Evolutionary conservation across 2,113 vertebrate genomes (phyloP).

Genomic region (Ornithorhynchus anatinus): DNA sequence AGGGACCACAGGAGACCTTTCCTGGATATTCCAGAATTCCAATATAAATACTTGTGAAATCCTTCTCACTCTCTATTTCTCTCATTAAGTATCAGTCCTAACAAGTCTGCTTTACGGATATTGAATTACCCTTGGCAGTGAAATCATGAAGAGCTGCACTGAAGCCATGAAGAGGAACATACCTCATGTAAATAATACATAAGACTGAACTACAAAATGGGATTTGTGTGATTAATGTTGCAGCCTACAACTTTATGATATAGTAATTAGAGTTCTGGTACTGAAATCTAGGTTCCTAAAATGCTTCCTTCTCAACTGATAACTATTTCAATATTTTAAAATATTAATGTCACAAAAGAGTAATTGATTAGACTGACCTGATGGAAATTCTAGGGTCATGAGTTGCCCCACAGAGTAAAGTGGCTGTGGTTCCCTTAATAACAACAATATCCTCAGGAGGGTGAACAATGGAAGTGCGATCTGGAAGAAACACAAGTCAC

Average conservation of each 20-base stretch:
- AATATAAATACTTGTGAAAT: constrained; percentile 55
- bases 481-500: constrained; percentile 72
- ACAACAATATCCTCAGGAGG: constrained; percentile 87
- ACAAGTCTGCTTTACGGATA: constrained; percentile 70
- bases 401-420: constrained; percentile 81
- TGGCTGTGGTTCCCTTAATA: constrained; percentile 92
- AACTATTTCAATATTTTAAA: background rate
- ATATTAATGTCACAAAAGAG: constrained; percentile 9
- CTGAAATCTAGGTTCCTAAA: constrained; percentile 28
- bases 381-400: constrained; percentile 86
- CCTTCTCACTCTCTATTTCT: constrained; percentile 59
- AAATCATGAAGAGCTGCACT: constrained; percentile 63
- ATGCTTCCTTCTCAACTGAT: constrained; percentile 14
- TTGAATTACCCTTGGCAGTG: constrained; percentile 74
- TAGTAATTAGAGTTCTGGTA: constrained; percentile 28
- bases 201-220: constrained; percentile 57
- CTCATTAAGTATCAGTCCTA: constrained; percentile 71
- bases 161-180: constrained; percentile 67
- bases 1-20: background rate
- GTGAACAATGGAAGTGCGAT: constrained; percentile 82
- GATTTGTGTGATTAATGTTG: constrained; percentile 60
- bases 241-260: constrained; percentile 28
- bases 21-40: background rate
- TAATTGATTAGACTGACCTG: constrained; percentile 68
- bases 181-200: constrained; percentile 72